Conservation (phyloP, 2,113 vertebrate genomes). For the Tachysurus vachellii region DNA sequence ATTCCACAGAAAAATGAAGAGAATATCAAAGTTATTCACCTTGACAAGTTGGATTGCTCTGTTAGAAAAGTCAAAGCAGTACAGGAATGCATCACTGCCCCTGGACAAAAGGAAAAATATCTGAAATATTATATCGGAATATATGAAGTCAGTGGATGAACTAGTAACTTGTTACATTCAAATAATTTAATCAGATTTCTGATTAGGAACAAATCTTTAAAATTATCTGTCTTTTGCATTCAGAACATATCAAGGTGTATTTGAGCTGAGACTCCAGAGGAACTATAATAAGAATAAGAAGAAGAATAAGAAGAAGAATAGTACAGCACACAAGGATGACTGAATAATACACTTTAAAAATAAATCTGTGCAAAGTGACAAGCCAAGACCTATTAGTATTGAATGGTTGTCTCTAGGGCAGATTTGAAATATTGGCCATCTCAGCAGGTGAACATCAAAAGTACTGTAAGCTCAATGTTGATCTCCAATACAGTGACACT, state of each 20-base stretch:
- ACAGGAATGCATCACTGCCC: conserved; percentile 78
- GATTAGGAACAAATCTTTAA: background rate
- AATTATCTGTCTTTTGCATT: background rate
- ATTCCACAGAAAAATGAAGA: background rate
- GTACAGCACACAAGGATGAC: background rate
- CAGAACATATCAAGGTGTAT: background rate
- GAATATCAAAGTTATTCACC: conserved; percentile 67
- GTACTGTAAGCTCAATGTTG: background rate
- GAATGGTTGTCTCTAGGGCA: background rate
- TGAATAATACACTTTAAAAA: background rate
- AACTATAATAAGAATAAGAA: too few species aligned
- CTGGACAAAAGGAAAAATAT: conserved; percentile 61
- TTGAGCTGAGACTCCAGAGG: background rate
- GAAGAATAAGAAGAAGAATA: background rate
- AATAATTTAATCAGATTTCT: background rate
- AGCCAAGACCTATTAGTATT: background rate
- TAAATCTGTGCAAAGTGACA: background rate
- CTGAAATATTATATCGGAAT: background rate
- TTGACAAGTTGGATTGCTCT: conserved; percentile 84
- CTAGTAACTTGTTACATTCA: background rate
- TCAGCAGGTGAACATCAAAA: background rate
- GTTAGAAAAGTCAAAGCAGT: conserved; percentile 91
- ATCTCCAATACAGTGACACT: background rate
- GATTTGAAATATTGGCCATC: background rate
- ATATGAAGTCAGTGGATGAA: background rate